Conservation (phyloP, 2,797 vertebrate species). For the Gobionotothen gibberifrons region DNA sequence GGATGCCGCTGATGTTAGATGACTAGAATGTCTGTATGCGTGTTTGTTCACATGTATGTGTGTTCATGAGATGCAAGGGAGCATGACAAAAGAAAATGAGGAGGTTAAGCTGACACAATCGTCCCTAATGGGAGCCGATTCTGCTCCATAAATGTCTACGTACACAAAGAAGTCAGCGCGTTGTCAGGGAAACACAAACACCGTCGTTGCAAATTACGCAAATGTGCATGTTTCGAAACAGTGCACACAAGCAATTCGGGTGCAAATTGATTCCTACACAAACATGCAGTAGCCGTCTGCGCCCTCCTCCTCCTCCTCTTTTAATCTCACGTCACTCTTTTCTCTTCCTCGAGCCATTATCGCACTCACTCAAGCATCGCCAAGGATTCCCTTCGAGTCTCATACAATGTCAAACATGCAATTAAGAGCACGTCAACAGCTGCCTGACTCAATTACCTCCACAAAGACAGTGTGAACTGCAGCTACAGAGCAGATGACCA, state of each 20-base stretch:
- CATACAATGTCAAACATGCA: slow-evolving; percentile 70
- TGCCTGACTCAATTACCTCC: slow-evolving; percentile 63
- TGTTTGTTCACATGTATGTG: slow-evolving; percentile 2
- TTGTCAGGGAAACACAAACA: slow-evolving; percentile 49
- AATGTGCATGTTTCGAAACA: slow-evolving; percentile 22
- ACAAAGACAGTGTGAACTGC: slow-evolving; percentile 25
- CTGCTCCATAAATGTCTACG: not conserved
- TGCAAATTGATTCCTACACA: slow-evolving; percentile 34
- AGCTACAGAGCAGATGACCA: slow-evolving; percentile 22
- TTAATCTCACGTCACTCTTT: slow-evolving; percentile 18
- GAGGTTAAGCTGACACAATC: slow-evolving; percentile 21
- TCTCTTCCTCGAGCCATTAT: slow-evolving; percentile 37
- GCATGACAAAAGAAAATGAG: slow-evolving; percentile 41
- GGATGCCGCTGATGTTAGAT: slow-evolving; percentile 23
- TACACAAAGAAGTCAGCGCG: slow-evolving; percentile 1
- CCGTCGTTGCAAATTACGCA: slow-evolving; percentile 30
- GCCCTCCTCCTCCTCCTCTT: slow-evolving; percentile 2
- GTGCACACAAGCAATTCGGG: not conserved
- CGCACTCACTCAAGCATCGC: slow-evolving; percentile 36
- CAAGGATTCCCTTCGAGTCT: slow-evolving; percentile 51
- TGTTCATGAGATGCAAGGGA: slow-evolving; percentile 3
- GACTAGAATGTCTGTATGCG: slow-evolving; percentile 22
- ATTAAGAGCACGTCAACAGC: slow-evolving; percentile 70
- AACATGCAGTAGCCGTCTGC: slow-evolving; percentile 18
- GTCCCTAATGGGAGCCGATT: slow-evolving; percentile 32